Base-by-base conservation (phyloP, 1,140 invertebrate species). In the Mactra quadrangularis region DNA sequence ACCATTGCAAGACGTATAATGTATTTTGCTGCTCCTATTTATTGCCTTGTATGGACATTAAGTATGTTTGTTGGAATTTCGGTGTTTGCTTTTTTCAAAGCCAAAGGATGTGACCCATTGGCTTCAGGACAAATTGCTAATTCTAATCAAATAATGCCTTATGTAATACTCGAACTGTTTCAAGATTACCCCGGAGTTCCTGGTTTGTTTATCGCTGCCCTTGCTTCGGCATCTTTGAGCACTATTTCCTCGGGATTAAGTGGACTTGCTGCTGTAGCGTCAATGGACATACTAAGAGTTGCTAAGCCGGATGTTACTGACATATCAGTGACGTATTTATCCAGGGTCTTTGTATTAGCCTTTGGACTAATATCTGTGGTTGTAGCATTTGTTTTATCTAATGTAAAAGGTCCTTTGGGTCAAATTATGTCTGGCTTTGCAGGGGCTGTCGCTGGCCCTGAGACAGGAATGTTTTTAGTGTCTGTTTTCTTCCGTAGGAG, bases 131-230 rank as follows among this genome's bases (percentile, higher is more conserved):
- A 66, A 27, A 55, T 78, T 3, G 13, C 4, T 1, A 78, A 78
- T 22, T 27, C 60, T 29, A 78, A 78, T 38, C 75, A 78, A 19
- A 66, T 78, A 7, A 78, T 78, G 17, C 47, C 75, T 1, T 66
- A 33, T 38, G 45, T 31, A 33, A 45, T 78, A 6, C 22, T 68
- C 3, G 62, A 68, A 9, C 33, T 78, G 60, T 78, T 78, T 78
- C 13, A 35, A 31, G 22, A 35, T 55, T 9, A 38, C 1, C 75
- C 60, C 0, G 75, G 75, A 3, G 19, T 78, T 9, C 22, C 60
- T 13, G 75, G 75, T 1, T 27, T 78, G 6, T 78, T 38, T 25
- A 25, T 78, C 17, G 75, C 60, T 15, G 59, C 75, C 31, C 33
- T 74, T 4, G 25, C 27, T 19, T 29, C 27, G 3, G 70, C 70